These are phyloP conservation scores for Tadarida brasiliensis DNA, from an alignment of 2,797 vertebrate species.

Conservation along the genomic window DNA sequence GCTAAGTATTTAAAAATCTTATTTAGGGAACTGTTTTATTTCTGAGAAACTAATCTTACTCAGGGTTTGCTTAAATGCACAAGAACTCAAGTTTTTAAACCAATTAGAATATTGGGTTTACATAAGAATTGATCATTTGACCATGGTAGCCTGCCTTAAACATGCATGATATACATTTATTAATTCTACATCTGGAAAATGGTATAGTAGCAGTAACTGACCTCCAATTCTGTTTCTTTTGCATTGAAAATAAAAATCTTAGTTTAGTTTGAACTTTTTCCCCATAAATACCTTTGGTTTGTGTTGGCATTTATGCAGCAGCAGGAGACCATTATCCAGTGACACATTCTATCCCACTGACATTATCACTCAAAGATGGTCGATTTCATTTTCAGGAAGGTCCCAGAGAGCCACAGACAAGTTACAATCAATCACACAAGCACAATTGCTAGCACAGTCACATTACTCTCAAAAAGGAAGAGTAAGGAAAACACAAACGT, in stretches of 20 bases:
- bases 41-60: slow-evolving; percentile 30
- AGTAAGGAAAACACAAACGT: slow-evolving; percentile 11
- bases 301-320: slow-evolving; percentile 86
- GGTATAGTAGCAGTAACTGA: not conserved
- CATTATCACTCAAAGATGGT: slow-evolving; percentile 82
- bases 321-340: slow-evolving; percentile 83
- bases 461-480: slow-evolving; percentile 54
- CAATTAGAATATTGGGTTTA: not conserved
- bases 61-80: not conserved
- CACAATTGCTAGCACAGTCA: not conserved
- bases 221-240: slow-evolving; percentile 37
- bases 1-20: not conserved
- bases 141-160: not conserved
- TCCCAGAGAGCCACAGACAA: slow-evolving; percentile 71
- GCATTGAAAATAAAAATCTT: slow-evolving; percentile 64
- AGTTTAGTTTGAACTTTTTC: slow-evolving; percentile 51
- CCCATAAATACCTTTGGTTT: slow-evolving; percentile 75
- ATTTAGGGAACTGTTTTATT: not conserved
- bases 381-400: slow-evolving; percentile 80
- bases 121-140: not conserved
- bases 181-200: not conserved
- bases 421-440: slow-evolving; percentile 75
- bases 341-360: slow-evolving; percentile 82
- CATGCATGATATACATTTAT: not conserved
- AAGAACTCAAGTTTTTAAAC: slow-evolving; percentile 18